A percentile compares a stretch with the other conserved stretches of the same genome.
Conservation (phyloP, 2,888 invertebrate genomes). For the Melieria crassipennis region DNA sequence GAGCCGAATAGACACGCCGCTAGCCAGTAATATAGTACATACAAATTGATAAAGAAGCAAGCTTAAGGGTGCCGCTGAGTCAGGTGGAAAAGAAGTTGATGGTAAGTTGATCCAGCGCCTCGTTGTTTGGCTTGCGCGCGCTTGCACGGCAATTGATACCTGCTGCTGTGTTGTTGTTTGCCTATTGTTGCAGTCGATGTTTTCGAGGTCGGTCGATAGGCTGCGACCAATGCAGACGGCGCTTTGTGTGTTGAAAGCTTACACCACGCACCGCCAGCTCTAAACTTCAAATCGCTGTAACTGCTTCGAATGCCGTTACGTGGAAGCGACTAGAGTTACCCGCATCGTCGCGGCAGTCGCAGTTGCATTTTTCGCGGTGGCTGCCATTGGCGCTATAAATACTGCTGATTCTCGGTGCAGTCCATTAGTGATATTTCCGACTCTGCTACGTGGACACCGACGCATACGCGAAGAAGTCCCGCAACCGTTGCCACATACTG, state of each 20-base stretch:
- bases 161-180: too few species aligned
- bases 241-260: conserved; percentile 8
- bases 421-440: conserved; percentile 25
- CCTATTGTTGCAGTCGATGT: too few species aligned
- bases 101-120: too few species aligned
- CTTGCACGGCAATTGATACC: too few species aligned
- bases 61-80: too few species aligned
- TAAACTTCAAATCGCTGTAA: conserved; percentile 9
- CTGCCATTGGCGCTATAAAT: conserved; percentile 31
- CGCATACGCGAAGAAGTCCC: neutral
- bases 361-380: conserved; percentile 6
- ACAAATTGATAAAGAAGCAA: neutral
- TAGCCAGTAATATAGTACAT: neutral
- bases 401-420: neutral
- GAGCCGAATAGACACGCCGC: neutral
- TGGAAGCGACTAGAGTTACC: neutral
- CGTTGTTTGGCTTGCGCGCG: too few species aligned
- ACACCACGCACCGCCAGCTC: conserved; percentile 21
- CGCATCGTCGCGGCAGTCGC: neutral
- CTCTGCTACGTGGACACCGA: conserved; percentile 10
- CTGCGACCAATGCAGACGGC: conserved; percentile 15
- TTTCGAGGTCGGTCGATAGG: too few species aligned
- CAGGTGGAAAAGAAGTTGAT: too few species aligned
- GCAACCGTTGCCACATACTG: neutral
- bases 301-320: conserved; percentile 18